These are phyloP conservation scores for Paraescarpia echinospica DNA, from an alignment of 1,140 invertebrate species.

Conservation along the genomic window DNA sequence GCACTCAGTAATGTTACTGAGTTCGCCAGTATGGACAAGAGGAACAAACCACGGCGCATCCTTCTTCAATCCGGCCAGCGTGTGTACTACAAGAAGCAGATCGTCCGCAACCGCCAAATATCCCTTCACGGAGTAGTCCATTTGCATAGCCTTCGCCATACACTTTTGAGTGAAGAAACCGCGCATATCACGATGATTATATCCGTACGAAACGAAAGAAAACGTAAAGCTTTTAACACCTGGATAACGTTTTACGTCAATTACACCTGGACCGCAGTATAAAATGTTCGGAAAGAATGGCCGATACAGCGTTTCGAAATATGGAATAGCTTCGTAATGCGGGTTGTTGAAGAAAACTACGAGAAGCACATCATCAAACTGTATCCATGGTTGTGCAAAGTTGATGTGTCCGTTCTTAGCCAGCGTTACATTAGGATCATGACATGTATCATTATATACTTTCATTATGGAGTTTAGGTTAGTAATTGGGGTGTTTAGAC, in stretches of 20 bases:
- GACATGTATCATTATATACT: too few species aligned
- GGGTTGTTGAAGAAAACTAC: conserved; percentile 49
- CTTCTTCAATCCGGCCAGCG: not conserved
- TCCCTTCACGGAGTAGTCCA: conserved; percentile 53
- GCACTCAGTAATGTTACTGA: conserved; percentile 24
- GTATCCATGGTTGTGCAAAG: conserved; percentile 15
- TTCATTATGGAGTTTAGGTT: too few species aligned
- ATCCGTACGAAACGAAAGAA: conserved; percentile 46
- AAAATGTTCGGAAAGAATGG: conserved; percentile 50
- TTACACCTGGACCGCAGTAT: conserved; percentile 49
- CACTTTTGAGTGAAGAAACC: conserved; percentile 45
- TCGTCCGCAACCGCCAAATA: conserved; percentile 50
- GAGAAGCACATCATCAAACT: conserved; percentile 38
- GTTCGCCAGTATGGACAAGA: conserved; percentile 19
- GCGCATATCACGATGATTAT: conserved; percentile 19
- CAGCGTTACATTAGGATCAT: too few species aligned
- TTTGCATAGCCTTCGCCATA: conserved; percentile 50
- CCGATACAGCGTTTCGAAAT: conserved; percentile 49
- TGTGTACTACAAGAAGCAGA: not conserved
- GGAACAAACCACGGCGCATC: conserved; percentile 24
- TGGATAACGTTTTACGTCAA: conserved; percentile 45
- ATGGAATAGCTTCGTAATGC: conserved; percentile 49
- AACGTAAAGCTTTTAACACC: conserved; percentile 41
- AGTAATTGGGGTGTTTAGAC: too few species aligned
- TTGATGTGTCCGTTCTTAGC: not conserved